Conservation (phyloP, 2,113 vertebrate species). For the Saccopteryx leptura region DNA sequence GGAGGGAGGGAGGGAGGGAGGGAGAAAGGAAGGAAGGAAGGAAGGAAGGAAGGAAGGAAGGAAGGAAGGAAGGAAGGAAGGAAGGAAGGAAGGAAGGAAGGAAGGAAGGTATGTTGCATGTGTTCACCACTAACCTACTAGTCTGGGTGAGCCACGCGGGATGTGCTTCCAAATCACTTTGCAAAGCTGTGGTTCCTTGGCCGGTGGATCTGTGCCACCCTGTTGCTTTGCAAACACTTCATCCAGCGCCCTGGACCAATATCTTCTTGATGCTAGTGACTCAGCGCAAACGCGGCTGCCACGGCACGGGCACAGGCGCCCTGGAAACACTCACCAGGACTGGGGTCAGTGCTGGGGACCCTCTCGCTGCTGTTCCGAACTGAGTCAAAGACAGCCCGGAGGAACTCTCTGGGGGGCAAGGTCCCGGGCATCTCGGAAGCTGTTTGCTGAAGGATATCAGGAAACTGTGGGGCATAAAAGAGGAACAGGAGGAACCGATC, state of each 20-base stretch:
- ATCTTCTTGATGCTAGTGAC: neutral
- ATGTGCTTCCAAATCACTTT: neutral
- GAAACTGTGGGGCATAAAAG: constrained; percentile 84
- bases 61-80: too few species aligned
- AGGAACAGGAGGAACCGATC: neutral
- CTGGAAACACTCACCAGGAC: constrained; percentile 83
- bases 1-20: too few species aligned
- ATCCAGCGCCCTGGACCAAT: neutral
- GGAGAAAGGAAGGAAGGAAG: too few species aligned
- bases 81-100: too few species aligned
- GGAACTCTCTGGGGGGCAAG: constrained; percentile 83
- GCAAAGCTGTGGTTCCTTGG: neutral
- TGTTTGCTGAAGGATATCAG: constrained; percentile 85
- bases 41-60: too few species aligned
- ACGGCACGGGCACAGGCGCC: neutral
- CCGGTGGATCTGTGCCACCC: neutral
- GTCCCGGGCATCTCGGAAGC: constrained; percentile 69
- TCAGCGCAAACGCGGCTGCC: neutral
- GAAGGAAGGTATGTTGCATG: too few species aligned
- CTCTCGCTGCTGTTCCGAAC: constrained; percentile 64
- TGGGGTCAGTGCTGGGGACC: neutral
- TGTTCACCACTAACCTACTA: neutral
- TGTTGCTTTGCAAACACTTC: constrained; percentile 16
- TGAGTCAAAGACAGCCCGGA: constrained; percentile 86
- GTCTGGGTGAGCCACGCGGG: neutral